phyloP scores from a whole-genome alignment of 2,888 invertebrate species.

The Spodoptera littoralis region DNA sequence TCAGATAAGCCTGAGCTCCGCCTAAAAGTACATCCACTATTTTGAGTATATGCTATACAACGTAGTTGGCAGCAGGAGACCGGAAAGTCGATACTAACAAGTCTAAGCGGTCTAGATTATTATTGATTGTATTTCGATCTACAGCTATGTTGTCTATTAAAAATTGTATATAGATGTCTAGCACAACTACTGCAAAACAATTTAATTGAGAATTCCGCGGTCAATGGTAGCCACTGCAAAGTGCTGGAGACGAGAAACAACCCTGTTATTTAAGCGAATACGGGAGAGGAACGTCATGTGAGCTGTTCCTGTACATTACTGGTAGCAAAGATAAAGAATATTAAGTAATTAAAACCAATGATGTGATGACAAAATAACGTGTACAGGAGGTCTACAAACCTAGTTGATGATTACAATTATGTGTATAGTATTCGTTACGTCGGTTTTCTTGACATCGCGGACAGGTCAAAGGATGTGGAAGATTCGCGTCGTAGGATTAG shows the following conservation, averaged over 20 bases:
- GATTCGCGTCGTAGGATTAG: constrained; percentile 79
- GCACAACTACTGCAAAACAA: constrained; percentile 47
- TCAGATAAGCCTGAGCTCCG: constrained; percentile 8
- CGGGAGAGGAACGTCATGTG: constrained; percentile 6
- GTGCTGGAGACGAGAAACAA: constrained; percentile 35
- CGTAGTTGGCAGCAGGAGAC: constrained; percentile 72
- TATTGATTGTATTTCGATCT: constrained; percentile 43
- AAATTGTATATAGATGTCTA: constrained; percentile 37
- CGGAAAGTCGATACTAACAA: constrained; percentile 34
- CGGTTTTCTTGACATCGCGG: constrained; percentile 65
- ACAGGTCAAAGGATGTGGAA: constrained; percentile 75
- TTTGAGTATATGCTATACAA: constrained; percentile 36
- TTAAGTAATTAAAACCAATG: constrained; percentile 14
- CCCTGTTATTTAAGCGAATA: constrained; percentile 32
- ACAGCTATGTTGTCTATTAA: constrained; percentile 40
- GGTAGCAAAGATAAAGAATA: constrained; percentile 6
- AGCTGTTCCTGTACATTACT: constrained; percentile 17
- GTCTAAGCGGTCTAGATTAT: constrained; percentile 44
- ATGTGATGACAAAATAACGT: constrained; percentile 15
- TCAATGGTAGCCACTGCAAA: constrained; percentile 24
- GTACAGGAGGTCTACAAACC: constrained; percentile 22
- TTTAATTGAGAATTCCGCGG: constrained; percentile 39
- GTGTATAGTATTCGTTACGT: constrained; percentile 64
- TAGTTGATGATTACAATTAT: constrained; percentile 33
- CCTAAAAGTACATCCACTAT: constrained; percentile 25